phyloP scores from a whole-genome alignment of 2,888 invertebrate genomes.

The Sphaeridia pumilis region DNA sequence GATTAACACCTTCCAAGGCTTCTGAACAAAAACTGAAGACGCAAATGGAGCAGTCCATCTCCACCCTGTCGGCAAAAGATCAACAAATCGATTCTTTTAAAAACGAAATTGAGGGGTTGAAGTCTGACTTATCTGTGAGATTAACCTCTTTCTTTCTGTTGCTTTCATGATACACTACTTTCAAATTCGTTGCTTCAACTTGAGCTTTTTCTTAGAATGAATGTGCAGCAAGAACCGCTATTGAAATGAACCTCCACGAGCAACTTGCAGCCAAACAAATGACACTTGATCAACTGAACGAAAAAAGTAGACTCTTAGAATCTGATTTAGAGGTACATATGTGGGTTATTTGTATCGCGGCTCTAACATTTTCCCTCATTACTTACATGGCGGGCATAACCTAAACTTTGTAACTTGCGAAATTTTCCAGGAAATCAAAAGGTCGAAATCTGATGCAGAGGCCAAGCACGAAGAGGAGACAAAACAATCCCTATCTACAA shows the following conservation, averaged over 20 bases:
- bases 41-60: neutral
- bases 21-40: neutral
- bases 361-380: too few species aligned
- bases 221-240: neutral
- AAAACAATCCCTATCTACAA: too few species aligned
- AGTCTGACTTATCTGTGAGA: neutral
- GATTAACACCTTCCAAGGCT: too few species aligned
- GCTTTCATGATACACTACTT: neutral
- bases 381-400: too few species aligned
- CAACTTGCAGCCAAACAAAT: neutral
- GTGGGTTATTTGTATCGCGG: too few species aligned
- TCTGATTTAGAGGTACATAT: constrained; percentile 4
- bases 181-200: neutral
- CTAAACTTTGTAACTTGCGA: too few species aligned
- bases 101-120: neutral
- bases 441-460: too few species aligned
- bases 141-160: neutral
- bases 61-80: too few species aligned
- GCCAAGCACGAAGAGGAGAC: too few species aligned
- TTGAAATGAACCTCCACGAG: neutral
- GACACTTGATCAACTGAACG: neutral
- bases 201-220: neutral
- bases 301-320: neutral
- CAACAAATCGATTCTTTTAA: neutral
- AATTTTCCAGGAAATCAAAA: too few species aligned